Base-by-base conservation (phyloP, 2,797 vertebrate genomes). In the Rhyacichthys aspro region DNA sequence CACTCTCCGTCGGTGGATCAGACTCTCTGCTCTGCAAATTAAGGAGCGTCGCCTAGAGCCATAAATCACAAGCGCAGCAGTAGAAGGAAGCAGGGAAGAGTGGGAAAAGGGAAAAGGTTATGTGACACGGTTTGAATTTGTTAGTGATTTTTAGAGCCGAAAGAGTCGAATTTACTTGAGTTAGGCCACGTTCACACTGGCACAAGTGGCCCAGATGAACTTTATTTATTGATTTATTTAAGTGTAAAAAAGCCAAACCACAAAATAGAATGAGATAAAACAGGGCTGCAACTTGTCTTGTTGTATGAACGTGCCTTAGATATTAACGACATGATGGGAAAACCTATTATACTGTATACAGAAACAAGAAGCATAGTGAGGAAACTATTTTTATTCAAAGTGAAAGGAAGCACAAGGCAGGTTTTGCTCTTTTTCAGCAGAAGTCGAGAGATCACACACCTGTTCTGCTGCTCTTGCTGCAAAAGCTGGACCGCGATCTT, bases 381-480 rank as follows among this genome's bases (percentile, higher is more conserved):
- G 3, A 28, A 28, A 28, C 7, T 5, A 28, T 28, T 5, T 28
- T 28, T 28, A 28, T 28, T 28, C 12, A 4, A 17, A 18, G 16
- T 14, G 11, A 16, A 52, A 18, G 11, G 39, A 12, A 45, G 57
- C 11, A 11, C 7, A 14, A 12, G 10, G 9, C 9, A 7, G 3
- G 37, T 32, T 32, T 15, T 11, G 47, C 8, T 28, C 23, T 28
- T 28, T n/a, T 28, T 28, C 23, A 28, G 23, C 23, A 33, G 28
- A 47, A 8, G 37, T 3, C 2, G 28, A 23, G 17, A 43, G 1
- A 2, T 3, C 61, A 69, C 80, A 15, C 87, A 98, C 97, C 97
- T 94, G 89, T 95, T 97, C 82, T 98, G 98, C 76, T 96, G 95
- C 65, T 98, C 97, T 83, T 98, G 97, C 77, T 99, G 96, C 71